Evolutionary conservation across 1,140 invertebrate species (phyloP), one percentile per base, ranked within the genome.

Genomic region (Drosophila athabasca): DNA sequence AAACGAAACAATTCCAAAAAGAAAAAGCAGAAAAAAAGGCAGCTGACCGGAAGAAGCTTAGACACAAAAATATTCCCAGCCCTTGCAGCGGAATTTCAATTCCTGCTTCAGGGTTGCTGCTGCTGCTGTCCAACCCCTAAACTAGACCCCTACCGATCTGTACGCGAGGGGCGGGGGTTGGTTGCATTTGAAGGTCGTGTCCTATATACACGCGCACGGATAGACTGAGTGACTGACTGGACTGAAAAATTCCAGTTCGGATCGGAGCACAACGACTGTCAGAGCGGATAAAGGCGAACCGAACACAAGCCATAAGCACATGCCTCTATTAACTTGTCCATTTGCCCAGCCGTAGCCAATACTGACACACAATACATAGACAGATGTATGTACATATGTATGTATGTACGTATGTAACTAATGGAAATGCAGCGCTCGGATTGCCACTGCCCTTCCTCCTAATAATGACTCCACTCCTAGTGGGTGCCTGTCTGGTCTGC

Each of bases 381-480:
- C 17, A 19, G 17, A 19, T n/a, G n/a, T n/a, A n/a, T n/a, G n/a
- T n/a, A n/a, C n/a, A n/a, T n/a, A n/a, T n/a, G n/a, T n/a, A n/a
- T n/a, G n/a, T n/a, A n/a, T n/a, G n/a, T n/a, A n/a, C n/a, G n/a
- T n/a, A n/a, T n/a, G n/a, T 19, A 61, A 39, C 48, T 60, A 77
- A 72, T 68, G 67, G 55, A 82, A 74, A 61, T 79, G 70, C 79
- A 83, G 65, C 11, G 35, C 65, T 74, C 62, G 54, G 67, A 75
- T 60, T 75, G 71, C 75, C 72, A 76, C 54, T 41, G 61, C 61
- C 15, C 43, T 53, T 58, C 45, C 24, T 26, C 24, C 24, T 5
- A 26, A 26, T 5, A 26, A 26, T 5, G 24, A 26, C 24, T 26
- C 24, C 24, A 26, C 24, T 26, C 24, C 24, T 24, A 5, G 24